Evolutionary conservation across 2,113 vertebrate species (phyloP).

Genomic region (Oplegnathus fasciatus): DNA sequence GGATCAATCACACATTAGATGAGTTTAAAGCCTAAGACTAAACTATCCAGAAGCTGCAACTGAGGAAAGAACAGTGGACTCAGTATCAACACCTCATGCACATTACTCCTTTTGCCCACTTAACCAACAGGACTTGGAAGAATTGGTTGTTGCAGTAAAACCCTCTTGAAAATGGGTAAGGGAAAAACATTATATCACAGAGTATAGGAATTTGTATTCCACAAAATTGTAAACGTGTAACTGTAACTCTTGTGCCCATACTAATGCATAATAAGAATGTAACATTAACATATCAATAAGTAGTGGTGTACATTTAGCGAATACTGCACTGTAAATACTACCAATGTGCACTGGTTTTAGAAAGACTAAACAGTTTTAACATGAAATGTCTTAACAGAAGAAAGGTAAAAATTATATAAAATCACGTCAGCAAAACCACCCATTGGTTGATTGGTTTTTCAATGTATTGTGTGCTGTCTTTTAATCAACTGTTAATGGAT

Average conservation of each 20-base stretch:
- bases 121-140: not conserved
- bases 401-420: too few species aligned
- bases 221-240: not conserved
- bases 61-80: conserved; percentile 4
- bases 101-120: not conserved
- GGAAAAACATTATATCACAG: not conserved
- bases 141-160: not conserved
- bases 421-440: too few species aligned
- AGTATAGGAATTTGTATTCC: not conserved
- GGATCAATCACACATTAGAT: conserved; percentile 27
- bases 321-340: not conserved
- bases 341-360: not conserved
- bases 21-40: conserved; percentile 14
- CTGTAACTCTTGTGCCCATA: not conserved
- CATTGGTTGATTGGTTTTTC: too few species aligned
- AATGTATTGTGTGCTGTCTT: too few species aligned
- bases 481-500: too few species aligned
- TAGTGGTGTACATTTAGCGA: not conserved
- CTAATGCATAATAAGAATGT: not conserved
- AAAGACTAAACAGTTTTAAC: too few species aligned
- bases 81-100: not conserved
- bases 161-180: conserved; percentile 6
- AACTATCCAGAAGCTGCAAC: conserved; percentile 11
- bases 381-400: too few species aligned
- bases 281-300: not conserved